Evolutionary conservation across 2,113 vertebrate species (phyloP), one percentile per base, ranked within the genome.

Genomic region (Leptobrachium ailaonicum): DNA sequence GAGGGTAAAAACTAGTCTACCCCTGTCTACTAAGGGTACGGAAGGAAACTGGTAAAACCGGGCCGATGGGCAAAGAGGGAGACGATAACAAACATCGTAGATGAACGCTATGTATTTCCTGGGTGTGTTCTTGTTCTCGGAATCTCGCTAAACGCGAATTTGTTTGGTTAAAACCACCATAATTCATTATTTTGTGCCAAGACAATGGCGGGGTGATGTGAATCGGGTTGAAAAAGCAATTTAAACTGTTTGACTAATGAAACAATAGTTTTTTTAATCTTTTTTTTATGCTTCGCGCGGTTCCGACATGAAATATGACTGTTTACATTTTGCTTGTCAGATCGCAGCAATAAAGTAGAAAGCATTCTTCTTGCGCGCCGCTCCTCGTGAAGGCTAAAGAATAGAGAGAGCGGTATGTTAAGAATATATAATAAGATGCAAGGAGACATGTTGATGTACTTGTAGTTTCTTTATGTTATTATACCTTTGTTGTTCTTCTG

Each of bases 391-490:
- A 79, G 32, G 9, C 14, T 75, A 86, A 85, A 41, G 77, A 84
- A 86, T 42, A 78, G 7, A 75, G 13, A 76, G 77, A 76, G 74
- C 72, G 80, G 82, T 71, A 47, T 54, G 63, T 76, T 73, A 75
- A 83, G 82, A 85, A 84, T 79, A 50, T 42, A 80, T 82, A 82
- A 83, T 80, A 2, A 67, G 79, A 82, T 77, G 85, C 66, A 80
- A 84, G 77, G 74, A 77, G 82, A 77, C 68, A 41, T 69, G 72
- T 4, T 42, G 76, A 5, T 42, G 68, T 53, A 80, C 68, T 82
- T 66, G n/a, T 67, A 50, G 74, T 1, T 11, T 74, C 47, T 84
- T 41, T 32, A 75, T 75, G 66, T 73, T 71, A 42, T 80, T 63
- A 42, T 60, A 63, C 6, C 62, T 73, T 41, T 43, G 54, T n/a